phyloP scores from a whole-genome alignment of 2,888 invertebrate species.

The Lochmaea capreae region DNA sequence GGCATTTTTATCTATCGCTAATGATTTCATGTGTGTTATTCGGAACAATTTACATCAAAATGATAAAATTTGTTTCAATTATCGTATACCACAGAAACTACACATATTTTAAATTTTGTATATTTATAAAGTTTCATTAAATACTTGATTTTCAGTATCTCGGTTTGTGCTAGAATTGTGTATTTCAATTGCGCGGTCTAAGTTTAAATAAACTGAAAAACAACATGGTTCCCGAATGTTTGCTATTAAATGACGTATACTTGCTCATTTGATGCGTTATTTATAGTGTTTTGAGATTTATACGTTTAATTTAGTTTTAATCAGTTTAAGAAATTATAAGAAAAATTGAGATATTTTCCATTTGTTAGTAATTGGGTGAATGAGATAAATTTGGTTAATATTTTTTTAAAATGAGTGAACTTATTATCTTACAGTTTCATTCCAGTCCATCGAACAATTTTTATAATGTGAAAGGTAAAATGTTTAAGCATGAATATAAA shows the following conservation, averaged over 20 bases:
- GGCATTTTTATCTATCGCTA: no score
- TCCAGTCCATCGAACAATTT: slow-evolving; percentile 35
- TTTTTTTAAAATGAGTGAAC: slow-evolving; percentile 14
- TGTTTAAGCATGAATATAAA: slow-evolving; percentile 33
- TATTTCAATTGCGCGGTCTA: not conserved
- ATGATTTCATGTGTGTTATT: no score
- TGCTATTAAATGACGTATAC: not conserved
- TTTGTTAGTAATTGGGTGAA: not conserved
- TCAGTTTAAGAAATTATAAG: not conserved
- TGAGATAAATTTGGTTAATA: slow-evolving; percentile 20
- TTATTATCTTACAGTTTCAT: slow-evolving; percentile 12
- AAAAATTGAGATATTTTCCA: not conserved
- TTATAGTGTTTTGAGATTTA: slow-evolving; percentile 15
- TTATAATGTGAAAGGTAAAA: slow-evolving; percentile 25
- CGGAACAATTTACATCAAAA: no score
- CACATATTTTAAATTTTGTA: no score
- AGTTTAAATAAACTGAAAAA: not conserved
- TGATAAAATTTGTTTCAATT: no score
- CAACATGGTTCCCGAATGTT: slow-evolving; percentile 3
- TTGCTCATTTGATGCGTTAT: slow-evolving; percentile 24
- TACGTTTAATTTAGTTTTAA: not conserved
- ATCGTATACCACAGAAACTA: no score
- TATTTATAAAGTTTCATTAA: no score
- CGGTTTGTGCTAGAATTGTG: not conserved
- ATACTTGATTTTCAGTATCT: not conserved